Percentiles rank a stretch among this genome's conserved stretches.
Evolutionary conservation across 2,113 vertebrate species (phyloP).

Genomic region (Toxotes jaculatrix): DNA sequence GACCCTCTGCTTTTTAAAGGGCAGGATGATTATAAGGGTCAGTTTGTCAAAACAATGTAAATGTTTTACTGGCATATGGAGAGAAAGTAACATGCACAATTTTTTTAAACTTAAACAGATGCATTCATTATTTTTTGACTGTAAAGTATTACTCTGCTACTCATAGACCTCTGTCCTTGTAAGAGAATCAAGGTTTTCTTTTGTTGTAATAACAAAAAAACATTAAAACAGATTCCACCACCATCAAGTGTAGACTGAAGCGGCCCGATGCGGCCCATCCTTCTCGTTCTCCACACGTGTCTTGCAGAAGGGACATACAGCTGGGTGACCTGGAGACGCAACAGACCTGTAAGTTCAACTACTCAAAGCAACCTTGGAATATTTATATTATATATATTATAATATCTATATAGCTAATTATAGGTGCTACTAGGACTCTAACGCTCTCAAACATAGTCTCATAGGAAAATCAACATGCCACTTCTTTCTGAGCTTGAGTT

Average conservation of each 20-base stretch:
- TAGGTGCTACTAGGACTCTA: background rate
- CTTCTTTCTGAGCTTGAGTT: background rate
- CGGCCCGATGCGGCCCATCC: slow-evolving; percentile 97
- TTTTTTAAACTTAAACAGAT: background rate
- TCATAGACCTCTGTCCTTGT: background rate
- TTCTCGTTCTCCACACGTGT: slow-evolving; percentile 92
- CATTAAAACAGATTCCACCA: slow-evolving; percentile 62
- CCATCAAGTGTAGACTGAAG: slow-evolving; percentile 96
- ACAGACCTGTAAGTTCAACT: background rate
- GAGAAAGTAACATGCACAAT: background rate
- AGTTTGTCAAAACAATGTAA: background rate
- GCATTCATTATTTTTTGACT: background rate
- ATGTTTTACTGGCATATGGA: background rate
- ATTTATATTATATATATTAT: background rate
- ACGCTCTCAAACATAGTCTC: background rate
- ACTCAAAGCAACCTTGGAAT: background rate
- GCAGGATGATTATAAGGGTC: background rate
- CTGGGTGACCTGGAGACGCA: slow-evolving; percentile 90
- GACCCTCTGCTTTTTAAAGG: background rate
- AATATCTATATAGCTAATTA: background rate
- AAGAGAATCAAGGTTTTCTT: background rate
- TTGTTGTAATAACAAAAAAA: background rate
- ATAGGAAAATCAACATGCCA: background rate
- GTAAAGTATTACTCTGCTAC: background rate
- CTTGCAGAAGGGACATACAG: slow-evolving; percentile 96